Evolutionary conservation across 2,888 invertebrate species (phyloP).

Genomic region (Leucozona laternaria): DNA sequence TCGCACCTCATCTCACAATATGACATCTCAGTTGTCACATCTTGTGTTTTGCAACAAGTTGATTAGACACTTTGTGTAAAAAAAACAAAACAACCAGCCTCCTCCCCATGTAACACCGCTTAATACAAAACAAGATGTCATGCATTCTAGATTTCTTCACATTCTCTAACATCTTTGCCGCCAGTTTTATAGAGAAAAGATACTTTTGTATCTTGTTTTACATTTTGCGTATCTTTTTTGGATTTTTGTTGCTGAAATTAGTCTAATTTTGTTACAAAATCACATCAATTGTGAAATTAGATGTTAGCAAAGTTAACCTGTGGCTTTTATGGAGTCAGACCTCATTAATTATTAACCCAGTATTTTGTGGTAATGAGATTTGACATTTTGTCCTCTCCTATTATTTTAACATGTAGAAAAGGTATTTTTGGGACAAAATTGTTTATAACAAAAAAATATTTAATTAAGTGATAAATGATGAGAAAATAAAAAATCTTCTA

Average conservation of each 20-base stretch:
- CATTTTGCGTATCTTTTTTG: conserved; percentile 55
- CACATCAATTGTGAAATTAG: conserved; percentile 45
- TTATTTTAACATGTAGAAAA: conserved; percentile 5
- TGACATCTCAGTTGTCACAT: conserved; percentile 50
- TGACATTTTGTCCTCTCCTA: conserved; percentile 65
- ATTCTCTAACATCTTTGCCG: conserved; percentile 60
- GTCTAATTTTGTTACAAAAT: conserved; percentile 52
- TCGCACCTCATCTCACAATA: conserved; percentile 45
- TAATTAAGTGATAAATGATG: conserved; percentile 74
- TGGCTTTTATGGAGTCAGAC: conserved; percentile 19
- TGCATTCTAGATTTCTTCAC: conserved; percentile 63
- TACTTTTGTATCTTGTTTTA: conserved; percentile 33
- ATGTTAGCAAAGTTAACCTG: conserved; percentile 58
- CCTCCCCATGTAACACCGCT: conserved; percentile 6
- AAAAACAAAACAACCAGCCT: conserved; percentile 13
- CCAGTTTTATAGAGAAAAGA: neutral
- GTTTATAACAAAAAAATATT: conserved; percentile 19
- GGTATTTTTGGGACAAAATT: conserved; percentile 18
- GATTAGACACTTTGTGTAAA: conserved; percentile 62
- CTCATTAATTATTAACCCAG: conserved; percentile 61
- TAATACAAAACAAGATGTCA: conserved; percentile 38
- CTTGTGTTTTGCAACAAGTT: conserved; percentile 63
- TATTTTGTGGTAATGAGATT: conserved; percentile 67
- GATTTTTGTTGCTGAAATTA: conserved; percentile 43
- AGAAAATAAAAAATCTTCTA: conserved; percentile 62